These are phyloP conservation scores for Galerucella calmariensis DNA, from an alignment of 2,888 invertebrate genomes.

Conservation along the genomic window DNA sequence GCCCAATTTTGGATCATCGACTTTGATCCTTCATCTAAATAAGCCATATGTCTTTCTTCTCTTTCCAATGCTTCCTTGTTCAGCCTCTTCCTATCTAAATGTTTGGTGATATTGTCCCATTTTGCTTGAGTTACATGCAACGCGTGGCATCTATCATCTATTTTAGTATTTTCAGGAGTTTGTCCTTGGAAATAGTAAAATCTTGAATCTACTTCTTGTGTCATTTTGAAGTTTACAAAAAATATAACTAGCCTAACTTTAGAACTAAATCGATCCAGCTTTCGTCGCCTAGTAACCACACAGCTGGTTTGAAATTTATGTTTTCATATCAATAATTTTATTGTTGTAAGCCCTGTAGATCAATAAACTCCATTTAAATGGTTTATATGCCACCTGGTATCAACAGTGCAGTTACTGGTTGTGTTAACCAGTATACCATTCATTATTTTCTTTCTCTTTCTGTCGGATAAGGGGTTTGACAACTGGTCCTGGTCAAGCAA, in stretches of 20 bases:
- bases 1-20: constrained; percentile 65
- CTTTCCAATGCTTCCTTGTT: constrained; percentile 57
- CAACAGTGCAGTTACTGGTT: not conserved
- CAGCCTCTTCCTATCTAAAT: constrained; percentile 56
- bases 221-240: not conserved
- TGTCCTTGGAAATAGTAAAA: constrained; percentile 60
- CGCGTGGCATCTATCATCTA: constrained; percentile 58
- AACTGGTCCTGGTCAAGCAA: constrained; percentile 38
- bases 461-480: constrained; percentile 25
- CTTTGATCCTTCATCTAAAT: constrained; percentile 63
- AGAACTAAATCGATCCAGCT: constrained; percentile 8
- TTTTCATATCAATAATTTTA: too few species aligned
- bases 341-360: too few species aligned
- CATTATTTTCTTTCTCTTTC: constrained; percentile 30
- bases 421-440: constrained; percentile 16
- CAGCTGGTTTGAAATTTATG: not conserved
- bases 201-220: constrained; percentile 56
- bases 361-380: not conserved
- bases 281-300: not conserved
- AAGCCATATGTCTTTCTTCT: constrained; percentile 60
- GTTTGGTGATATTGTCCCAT: constrained; percentile 59
- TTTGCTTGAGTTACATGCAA: constrained; percentile 56
- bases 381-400: constrained; percentile 3
- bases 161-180: constrained; percentile 57
- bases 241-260: not conserved